Percentiles rank a stretch among this genome's conserved stretches.
phyloP scores from a whole-genome alignment of 2,888 invertebrate species.

The Rhyacophila evoluta region DNA sequence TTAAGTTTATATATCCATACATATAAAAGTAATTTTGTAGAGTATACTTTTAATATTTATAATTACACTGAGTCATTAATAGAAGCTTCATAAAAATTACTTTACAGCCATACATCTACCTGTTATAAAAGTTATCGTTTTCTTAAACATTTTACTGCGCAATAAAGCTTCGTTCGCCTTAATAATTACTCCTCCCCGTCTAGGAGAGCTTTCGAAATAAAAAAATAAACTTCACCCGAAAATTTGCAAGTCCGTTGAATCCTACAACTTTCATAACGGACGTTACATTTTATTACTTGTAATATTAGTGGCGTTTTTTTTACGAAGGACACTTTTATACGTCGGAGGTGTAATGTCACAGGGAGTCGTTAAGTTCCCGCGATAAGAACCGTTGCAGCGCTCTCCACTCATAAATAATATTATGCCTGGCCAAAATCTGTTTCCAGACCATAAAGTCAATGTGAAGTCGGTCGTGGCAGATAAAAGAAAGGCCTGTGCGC shows the following conservation, averaged over 20 bases:
- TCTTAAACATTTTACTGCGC: conserved; percentile 16
- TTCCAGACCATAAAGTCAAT: conserved; percentile 51
- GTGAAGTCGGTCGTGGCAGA: conserved; percentile 47
- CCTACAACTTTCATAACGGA: conserved; percentile 17
- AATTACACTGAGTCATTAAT: not conserved
- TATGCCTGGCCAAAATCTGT: conserved; percentile 49
- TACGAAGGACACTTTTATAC: conserved; percentile 25
- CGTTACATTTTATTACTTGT: conserved; percentile 23
- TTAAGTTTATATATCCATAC: too few relatives aligned
- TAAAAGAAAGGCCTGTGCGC: conserved; percentile 44
- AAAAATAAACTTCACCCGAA: conserved; percentile 20
- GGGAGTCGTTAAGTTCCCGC: conserved; percentile 8
- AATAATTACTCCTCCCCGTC: conserved; percentile 14
- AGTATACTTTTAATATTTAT: too few relatives aligned
- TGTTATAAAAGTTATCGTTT: conserved; percentile 17
- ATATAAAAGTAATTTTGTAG: too few relatives aligned
- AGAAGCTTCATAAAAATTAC: not conserved
- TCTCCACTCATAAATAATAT: conserved; percentile 48
- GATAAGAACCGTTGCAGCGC: conserved; percentile 25
- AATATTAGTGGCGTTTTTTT: conserved; percentile 25
- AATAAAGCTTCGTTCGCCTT: not conserved
- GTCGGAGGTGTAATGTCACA: conserved; percentile 25
- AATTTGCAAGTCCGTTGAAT: conserved; percentile 24
- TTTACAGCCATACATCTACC: not conserved
- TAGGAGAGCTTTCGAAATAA: not conserved